Percentiles rank a stretch among this genome's conserved stretches.
Evolutionary conservation across 2,888 invertebrate species (phyloP).

Genomic region (Sylvicola fuscatus): DNA sequence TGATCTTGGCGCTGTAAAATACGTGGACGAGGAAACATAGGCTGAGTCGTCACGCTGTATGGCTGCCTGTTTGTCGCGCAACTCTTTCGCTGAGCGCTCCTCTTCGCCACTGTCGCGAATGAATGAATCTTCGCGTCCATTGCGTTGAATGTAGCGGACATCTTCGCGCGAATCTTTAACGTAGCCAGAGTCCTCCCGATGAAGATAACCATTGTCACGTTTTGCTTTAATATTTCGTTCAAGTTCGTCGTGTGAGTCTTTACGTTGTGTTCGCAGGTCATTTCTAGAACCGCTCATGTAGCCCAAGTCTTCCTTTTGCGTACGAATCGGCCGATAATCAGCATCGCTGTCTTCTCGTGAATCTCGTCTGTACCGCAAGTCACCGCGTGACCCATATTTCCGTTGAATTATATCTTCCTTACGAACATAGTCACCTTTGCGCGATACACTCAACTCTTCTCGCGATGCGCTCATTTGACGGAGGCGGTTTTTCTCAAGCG

Average conservation of each 20-base stretch:
- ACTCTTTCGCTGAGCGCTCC: constrained; percentile 22
- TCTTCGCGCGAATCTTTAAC: constrained; percentile 14
- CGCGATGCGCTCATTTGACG: constrained; percentile 13
- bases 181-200: constrained; percentile 14
- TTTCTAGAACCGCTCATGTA: constrained; percentile 16
- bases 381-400: constrained; percentile 16
- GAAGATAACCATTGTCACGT: constrained; percentile 10
- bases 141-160: constrained; percentile 7
- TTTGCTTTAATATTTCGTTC: constrained; percentile 9
- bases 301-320: constrained; percentile 15
- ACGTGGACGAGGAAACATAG: constrained; percentile 33
- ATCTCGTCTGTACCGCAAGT: constrained; percentile 16
- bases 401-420: constrained; percentile 21
- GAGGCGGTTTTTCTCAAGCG: constrained; percentile 19
- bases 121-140: constrained; percentile 24
- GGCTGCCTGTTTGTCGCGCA: constrained; percentile 22
- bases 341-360: constrained; percentile 20
- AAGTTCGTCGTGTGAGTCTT: constrained; percentile 13
- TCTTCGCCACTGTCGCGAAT: constrained; percentile 28
- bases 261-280: constrained; percentile 13
- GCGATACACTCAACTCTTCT: constrained; percentile 8
- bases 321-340: constrained; percentile 13
- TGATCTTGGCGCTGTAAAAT: constrained; percentile 33
- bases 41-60: constrained; percentile 34
- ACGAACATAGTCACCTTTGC: constrained; percentile 16